Evolutionary conservation across 2,113 vertebrate species (phyloP), one percentile per base, ranked within the genome.

Genomic region (Mesitornis unicolor): DNA sequence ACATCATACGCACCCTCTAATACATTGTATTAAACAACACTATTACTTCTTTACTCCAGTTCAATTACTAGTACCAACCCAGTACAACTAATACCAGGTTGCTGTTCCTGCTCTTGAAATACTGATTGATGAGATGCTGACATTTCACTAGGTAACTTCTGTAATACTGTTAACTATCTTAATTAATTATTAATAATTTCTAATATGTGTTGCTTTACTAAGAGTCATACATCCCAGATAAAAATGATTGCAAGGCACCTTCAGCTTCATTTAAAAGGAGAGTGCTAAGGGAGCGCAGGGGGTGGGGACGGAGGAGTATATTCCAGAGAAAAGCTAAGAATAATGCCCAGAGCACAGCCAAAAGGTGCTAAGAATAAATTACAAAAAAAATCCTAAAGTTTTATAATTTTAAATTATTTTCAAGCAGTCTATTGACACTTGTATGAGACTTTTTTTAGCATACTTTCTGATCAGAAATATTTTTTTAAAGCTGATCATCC

Each of bases 291-390:
- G n/a, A n/a, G n/a, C n/a, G n/a, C n/a, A n/a, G 25, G 8, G 7
- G 6, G 6, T 10, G 4, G 8, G 11, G 7, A 61, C 51, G 6
- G 7, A 60, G 25, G 63, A 33, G 3, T 0, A 0, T 33, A 6
- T 53, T 89, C 7, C 60, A 84, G 42, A 50, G 13, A 15, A 84
- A 83, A 70, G 24, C 3, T 42, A 29, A 28, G 56, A 22, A 38
- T 7, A 40, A 2, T 10, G 7, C 8, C 26, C 43, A 64, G 19
- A 45, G 28, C 18, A 73, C 89, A 83, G 24, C 9, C 33, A 78
- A 70, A 50, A 84, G 16, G 22, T 56, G 6, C 7, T 43, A 69
- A 40, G 29, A 68, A 74, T 6, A 12, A 73, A 68, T 26, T 19
- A 61, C 8, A 53, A 80, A 59, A 69, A 87, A 87, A n/a, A 48